Percentiles rank a stretch among this genome's conserved stretches.
Evolutionary conservation across 64 coral and sea anemone genomes (phyloP).

Genomic region (Stylophora pistillata): DNA sequence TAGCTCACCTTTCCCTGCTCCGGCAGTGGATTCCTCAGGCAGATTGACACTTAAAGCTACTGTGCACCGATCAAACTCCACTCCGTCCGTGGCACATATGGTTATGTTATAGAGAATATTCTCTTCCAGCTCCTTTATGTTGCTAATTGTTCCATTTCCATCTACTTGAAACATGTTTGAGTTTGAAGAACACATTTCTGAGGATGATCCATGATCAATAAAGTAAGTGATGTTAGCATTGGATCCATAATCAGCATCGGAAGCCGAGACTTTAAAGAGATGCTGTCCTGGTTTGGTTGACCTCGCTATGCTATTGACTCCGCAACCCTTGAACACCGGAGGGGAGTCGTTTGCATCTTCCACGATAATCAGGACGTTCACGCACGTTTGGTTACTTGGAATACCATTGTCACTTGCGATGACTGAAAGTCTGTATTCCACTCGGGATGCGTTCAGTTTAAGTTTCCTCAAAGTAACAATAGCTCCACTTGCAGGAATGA

Average conservation of each 20-base stretch:
- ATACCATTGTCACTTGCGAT: background rate
- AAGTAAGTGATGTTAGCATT: constrained; percentile 29
- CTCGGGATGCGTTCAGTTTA: background rate
- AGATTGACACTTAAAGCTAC: background rate
- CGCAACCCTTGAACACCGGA: background rate
- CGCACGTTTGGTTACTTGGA: background rate
- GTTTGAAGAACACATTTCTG: background rate
- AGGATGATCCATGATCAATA: background rate
- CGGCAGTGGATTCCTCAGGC: background rate
- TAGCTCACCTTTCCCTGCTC: background rate
- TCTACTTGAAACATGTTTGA: background rate
- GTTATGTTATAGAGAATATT: background rate
- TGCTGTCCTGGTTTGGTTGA: background rate
- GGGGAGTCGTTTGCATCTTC: constrained; percentile 12
- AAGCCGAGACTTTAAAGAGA: background rate
- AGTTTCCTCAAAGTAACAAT: background rate
- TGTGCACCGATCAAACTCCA: background rate
- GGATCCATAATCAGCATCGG: constrained; percentile 28
- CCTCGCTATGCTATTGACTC: no score
- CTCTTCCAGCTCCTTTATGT: background rate
- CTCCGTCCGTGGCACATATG: constrained; percentile 17
- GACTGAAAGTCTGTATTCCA: background rate
- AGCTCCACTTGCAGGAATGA: background rate
- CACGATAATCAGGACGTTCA: background rate
- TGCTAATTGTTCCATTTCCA: background rate